Base-by-base conservation (phyloP, 2,113 vertebrate species). In the Peromyscus polionotus region DNA sequence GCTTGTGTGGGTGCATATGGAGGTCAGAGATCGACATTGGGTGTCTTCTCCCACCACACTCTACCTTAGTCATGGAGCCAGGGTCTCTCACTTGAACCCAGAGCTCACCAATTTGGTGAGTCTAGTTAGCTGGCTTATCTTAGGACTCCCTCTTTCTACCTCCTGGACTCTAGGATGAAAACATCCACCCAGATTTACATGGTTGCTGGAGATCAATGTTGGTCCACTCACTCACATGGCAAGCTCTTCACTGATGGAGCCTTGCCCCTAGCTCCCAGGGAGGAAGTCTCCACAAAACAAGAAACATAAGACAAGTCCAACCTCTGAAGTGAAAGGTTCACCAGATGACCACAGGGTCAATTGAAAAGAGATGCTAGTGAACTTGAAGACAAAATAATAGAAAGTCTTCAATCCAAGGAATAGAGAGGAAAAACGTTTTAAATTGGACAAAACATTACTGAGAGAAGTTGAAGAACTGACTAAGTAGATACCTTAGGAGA, bases 391-490 rank as follows among this genome's bases (percentile, higher is more conserved):
- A 72, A 72, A 63, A 67, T 39, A 92, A 45, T 45, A 45, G 45
- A 89, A 92, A 89, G 36, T 45, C 42, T 59, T 76, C 19, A 84
- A 92, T 72, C 54, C 63, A 84, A 85, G 84, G 72, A 63, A 11
- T 57, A 85, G 76, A 84, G 36, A 91, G 86, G 45, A 87, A 67
- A 83, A 68, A 24, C 12, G 33, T 20, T 92, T 86, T 85, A 73
- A 67, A 59, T 73, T 79, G n/a, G 77, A 84, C 17, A 77, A 84
- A 94, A 84, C 13, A 73, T 33, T 85, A 24, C 61, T 83, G n/a
- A 80, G 91, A 51, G 45, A 95, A 72, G 57, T 13, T 70, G 57
- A 68, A 48, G 67, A 80, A 77, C 70, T 90, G 88, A 91, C 48
- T 39, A 84, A 65, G 65, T 42, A 63, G 67, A 61, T 19, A 39